Base-by-base conservation (phyloP, 2,113 vertebrate genomes). In the Tetrax tetrax region DNA sequence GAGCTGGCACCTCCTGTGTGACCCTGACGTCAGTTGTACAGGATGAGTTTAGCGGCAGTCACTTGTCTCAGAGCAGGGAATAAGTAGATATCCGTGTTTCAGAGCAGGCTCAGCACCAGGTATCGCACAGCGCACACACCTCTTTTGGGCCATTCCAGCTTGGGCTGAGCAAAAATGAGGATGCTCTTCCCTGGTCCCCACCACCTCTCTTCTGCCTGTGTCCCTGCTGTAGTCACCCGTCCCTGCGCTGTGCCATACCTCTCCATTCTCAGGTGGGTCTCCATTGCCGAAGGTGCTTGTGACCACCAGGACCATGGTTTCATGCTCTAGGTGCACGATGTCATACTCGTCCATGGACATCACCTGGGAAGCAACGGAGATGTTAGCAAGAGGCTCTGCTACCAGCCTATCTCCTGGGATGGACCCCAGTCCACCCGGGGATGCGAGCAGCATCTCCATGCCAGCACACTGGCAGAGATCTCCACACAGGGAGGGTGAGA, bases 271-370 rank as follows among this genome's bases (percentile, higher is more conserved):
- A 7, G 99, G 99, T 3, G 99, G 99, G 72, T 99, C 99, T 45
- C 99, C 99, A 2, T 99, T 99, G 75, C 99, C 99, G 19, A 99
- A 99, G 11, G 99, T 99, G 97, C 99, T 99, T 91, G 99, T 99
- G 79, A 99, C 99, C 90, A 98, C 99, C 60, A 99, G 96, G 85
- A 99, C 99, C 92, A 99, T 97, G 3, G 99, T 99, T 91, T 99
- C 99, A 2, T 99, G 99, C 82, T 99, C 99, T 79, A 99, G 97
- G 93, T 99, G 98, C 56, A 99, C 99, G 0, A 99, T 97, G 79
- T 99, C 99, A 1, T 99, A 99, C 19, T 99, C 99, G 1, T 99
- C 99, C 99, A 99, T 99, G 38, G 99, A 98, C 98, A 98, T 99
- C 82, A 99, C 99, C 99, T 99, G 94, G 19, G 61, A 60, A 60